A percentile compares a stretch with the other conserved stretches of the same genome.
Conservation (phyloP, 2,113 vertebrate species). For the Circaetus gallicus region DNA sequence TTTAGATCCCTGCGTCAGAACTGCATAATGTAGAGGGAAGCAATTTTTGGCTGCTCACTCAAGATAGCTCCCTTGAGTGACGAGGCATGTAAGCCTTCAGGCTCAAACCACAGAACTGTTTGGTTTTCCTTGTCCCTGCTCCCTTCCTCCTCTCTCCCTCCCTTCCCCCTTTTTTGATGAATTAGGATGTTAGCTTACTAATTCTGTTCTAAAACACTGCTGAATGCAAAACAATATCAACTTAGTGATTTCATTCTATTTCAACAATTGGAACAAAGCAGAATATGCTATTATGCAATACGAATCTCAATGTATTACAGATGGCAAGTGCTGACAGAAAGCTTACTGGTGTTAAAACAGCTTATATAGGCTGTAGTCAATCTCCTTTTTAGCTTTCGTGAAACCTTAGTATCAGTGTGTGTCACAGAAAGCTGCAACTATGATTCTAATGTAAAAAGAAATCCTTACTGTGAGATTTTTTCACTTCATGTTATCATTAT, state of each 20-base stretch:
- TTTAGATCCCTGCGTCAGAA: constrained; percentile 13
- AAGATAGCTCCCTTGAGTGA: not conserved
- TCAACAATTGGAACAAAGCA: not conserved
- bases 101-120: not conserved
- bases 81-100: constrained; percentile 12
- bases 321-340: not conserved
- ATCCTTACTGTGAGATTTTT: not conserved
- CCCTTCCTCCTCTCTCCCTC: not conserved
- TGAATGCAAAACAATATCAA: not conserved
- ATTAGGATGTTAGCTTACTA: not conserved
- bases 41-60: constrained; percentile 36
- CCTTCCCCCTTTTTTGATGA: not conserved
- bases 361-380: not conserved
- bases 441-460: not conserved
- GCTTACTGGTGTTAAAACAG: not conserved
- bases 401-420: not conserved
- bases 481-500: not conserved
- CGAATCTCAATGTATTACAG: not conserved
- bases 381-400: not conserved
- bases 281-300: not conserved
- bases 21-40: not conserved
- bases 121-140: not conserved
- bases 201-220: not conserved
- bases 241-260: not conserved
- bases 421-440: not conserved